These are phyloP conservation scores for Thalassaphorura encarpata DNA, from an alignment of 1,140 invertebrate species.

Conservation along the genomic window DNA sequence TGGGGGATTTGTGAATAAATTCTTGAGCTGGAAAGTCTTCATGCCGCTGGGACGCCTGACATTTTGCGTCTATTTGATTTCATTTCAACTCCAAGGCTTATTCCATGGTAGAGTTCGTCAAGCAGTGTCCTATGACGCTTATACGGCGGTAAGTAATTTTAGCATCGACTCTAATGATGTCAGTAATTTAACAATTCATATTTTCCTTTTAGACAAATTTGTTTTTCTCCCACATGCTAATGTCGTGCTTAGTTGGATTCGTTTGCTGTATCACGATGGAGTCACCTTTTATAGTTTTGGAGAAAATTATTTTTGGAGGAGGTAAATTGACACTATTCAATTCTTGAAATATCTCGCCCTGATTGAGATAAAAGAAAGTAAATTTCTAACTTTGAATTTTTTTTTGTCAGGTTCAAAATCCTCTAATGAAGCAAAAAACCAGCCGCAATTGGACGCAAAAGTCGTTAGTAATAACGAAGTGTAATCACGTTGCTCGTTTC, in stretches of 20 bases:
- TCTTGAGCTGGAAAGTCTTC: conserved; percentile 46
- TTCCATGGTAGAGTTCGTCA: conserved; percentile 1
- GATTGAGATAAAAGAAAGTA: too few relatives aligned
- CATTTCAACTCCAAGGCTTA: conserved; percentile 34
- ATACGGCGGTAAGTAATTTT: not conserved
- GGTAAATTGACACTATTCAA: too few relatives aligned
- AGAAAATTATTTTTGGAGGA: conserved; percentile 12
- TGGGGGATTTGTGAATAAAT: conserved; percentile 46
- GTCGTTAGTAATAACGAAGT: too few relatives aligned
- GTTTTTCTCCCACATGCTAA: conserved; percentile 11
- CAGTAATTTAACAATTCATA: not conserved
- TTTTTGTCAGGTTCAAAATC: too few relatives aligned
- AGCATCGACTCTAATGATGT: not conserved
- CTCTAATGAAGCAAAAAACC: too few relatives aligned
- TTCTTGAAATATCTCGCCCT: too few relatives aligned
- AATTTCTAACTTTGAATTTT: too few relatives aligned
- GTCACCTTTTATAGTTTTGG: conserved; percentile 12
- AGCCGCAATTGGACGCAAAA: too few relatives aligned
- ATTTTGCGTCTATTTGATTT: conserved; percentile 49
- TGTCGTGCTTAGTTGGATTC: not conserved
- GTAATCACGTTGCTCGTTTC: too few relatives aligned
- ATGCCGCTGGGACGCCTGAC: conserved; percentile 46
- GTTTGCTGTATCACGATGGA: conserved; percentile 10
- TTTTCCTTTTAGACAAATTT: conserved; percentile 5
- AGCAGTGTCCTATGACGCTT: not conserved